Evolutionary conservation across 2,797 vertebrate genomes (phyloP).

Genomic region (Eutrigla gurnardus): DNA sequence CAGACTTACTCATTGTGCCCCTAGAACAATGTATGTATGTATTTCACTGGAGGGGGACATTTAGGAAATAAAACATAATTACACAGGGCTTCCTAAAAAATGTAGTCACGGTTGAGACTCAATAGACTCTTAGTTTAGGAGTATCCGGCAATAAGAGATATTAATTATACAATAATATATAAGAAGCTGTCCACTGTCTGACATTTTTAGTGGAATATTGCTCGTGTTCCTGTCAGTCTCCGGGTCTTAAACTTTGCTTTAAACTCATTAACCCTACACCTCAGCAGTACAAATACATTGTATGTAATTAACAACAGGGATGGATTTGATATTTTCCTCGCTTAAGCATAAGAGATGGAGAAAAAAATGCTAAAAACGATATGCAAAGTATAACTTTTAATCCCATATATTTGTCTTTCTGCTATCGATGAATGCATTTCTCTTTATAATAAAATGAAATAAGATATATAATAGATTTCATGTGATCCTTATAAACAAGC

Average conservation of each 20-base stretch:
- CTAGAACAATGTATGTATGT: conserved; percentile 64
- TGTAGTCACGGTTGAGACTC: conserved; percentile 69
- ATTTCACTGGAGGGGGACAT: conserved; percentile 53
- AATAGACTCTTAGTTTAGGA: conserved; percentile 61
- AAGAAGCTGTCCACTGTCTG: conserved; percentile 57
- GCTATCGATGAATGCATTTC: neutral
- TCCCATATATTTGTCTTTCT: neutral
- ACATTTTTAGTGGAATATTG: conserved; percentile 45
- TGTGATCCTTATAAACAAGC: neutral
- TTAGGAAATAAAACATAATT: conserved; percentile 73
- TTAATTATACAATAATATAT: conserved; percentile 15
- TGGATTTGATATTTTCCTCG: neutral
- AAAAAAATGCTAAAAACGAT: neutral
- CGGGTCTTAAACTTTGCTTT: conserved; percentile 24
- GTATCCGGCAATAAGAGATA: conserved; percentile 59
- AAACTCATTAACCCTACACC: neutral
- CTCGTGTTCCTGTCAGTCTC: conserved; percentile 38
- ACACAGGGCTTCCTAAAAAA: conserved; percentile 69
- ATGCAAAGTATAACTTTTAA: neutral
- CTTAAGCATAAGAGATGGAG: neutral
- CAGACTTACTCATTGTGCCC: conserved; percentile 71
- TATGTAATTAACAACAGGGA: conserved; percentile 10
- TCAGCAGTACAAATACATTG: neutral
- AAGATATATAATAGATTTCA: conserved; percentile 6
- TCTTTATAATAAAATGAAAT: neutral